Conservation (phyloP, 2,888 invertebrate genomes). For the Cetonia aurata region DNA sequence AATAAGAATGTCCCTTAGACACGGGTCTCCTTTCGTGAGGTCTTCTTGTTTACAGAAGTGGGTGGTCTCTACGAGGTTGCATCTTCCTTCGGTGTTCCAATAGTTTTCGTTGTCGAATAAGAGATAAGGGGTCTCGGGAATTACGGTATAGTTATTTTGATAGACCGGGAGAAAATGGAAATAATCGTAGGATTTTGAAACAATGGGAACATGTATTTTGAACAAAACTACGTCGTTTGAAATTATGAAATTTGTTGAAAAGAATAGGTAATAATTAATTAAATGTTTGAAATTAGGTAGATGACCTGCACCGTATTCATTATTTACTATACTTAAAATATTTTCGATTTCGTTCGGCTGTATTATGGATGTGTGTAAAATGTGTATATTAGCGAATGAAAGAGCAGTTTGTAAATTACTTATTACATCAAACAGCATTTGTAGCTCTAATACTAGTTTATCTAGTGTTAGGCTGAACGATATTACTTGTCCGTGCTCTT, state of each 20-base stretch:
- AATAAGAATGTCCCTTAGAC: background rate
- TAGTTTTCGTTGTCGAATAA: conserved; percentile 28
- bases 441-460: conserved; percentile 20
- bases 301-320: background rate
- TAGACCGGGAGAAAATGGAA: conserved; percentile 23
- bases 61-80: background rate
- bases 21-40: conserved; percentile 19
- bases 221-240: conserved; percentile 18
- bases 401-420: conserved; percentile 32
- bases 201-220: conserved; percentile 38
- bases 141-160: conserved; percentile 30
- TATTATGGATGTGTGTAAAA: conserved; percentile 25
- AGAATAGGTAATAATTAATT: conserved; percentile 29
- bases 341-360: conserved; percentile 8
- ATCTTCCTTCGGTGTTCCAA: conserved; percentile 24
- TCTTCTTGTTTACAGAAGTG: conserved; percentile 7
- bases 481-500: conserved; percentile 9
- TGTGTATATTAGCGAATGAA: conserved; percentile 29
- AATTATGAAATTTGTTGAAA: background rate
- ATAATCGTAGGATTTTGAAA: conserved; percentile 27
- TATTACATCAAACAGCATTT: conserved; percentile 6
- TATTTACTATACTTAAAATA: conserved; percentile 19
- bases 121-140: conserved; percentile 34
- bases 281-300: background rate
- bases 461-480: conserved; percentile 28